These are phyloP conservation scores for Echinops telfairi DNA, from an alignment of 2,113 vertebrate genomes.

Conservation along the genomic window DNA sequence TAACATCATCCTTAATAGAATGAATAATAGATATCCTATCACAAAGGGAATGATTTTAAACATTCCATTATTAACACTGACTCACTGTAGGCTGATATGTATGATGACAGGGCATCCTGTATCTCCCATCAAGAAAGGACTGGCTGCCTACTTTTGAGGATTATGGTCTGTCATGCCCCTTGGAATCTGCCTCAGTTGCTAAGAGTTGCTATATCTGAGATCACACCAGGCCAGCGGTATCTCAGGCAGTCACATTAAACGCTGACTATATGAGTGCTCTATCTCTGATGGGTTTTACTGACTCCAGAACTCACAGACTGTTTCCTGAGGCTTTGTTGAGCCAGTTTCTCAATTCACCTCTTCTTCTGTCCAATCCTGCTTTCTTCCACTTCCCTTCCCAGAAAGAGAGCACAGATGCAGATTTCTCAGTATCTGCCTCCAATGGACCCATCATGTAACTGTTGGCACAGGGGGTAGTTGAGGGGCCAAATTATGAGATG, in stretches of 20 bases:
- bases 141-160: neutral
- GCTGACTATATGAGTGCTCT: neutral
- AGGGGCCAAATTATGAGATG: neutral
- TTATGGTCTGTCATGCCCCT: neutral
- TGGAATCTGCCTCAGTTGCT: neutral
- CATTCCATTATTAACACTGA: neutral
- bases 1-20: neutral
- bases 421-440: neutral
- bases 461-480: neutral
- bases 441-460: neutral
- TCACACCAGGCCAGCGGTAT: neutral
- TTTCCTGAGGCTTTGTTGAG: neutral
- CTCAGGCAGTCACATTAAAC: rapidly evolving
- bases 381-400: neutral
- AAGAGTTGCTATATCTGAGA: neutral
- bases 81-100: neutral
- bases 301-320: no score
- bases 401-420: neutral
- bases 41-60: neutral
- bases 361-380: neutral
- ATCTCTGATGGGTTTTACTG: rapidly evolving
- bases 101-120: no score
- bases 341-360: neutral
- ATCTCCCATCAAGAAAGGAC: no score
- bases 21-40: neutral